Percentiles rank a stretch among this genome's conserved stretches.
These are phyloP conservation scores for Umimayanthus chanpuru DNA, from an alignment of 92 coral and sea anemone species.

Conservation along the genomic window DNA sequence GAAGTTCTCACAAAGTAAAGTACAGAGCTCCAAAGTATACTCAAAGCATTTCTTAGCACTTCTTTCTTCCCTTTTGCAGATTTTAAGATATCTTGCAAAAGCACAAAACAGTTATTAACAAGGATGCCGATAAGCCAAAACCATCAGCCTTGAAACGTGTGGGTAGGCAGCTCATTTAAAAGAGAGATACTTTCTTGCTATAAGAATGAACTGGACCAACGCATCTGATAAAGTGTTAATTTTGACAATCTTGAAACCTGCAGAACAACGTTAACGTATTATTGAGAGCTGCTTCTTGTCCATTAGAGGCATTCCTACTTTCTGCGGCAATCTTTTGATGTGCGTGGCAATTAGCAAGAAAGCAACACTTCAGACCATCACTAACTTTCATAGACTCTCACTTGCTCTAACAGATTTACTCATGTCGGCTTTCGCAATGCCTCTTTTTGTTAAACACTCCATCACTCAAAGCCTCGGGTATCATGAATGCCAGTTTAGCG, in stretches of 20 bases:
- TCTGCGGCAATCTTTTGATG: background rate
- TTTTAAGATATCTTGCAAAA: too few relatives aligned
- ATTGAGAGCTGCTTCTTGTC: background rate
- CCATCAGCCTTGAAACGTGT: too few relatives aligned
- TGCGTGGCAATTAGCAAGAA: background rate
- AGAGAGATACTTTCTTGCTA: too few relatives aligned
- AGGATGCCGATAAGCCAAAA: too few relatives aligned
- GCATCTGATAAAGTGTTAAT: too few relatives aligned
- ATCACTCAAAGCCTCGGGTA: background rate
- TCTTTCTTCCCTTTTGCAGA: too few relatives aligned
- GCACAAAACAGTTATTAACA: too few relatives aligned
- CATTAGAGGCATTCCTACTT: background rate
- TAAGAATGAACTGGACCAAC: too few relatives aligned
- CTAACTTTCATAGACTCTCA: background rate
- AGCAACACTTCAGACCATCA: background rate
- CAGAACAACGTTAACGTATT: background rate
- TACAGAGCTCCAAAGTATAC: too few relatives aligned
- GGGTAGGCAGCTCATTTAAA: too few relatives aligned
- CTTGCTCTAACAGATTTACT: background rate
- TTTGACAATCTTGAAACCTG: background rate
- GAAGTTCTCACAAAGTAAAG: too few relatives aligned
- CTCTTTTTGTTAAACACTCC: background rate
- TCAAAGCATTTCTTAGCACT: too few relatives aligned
- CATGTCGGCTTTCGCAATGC: background rate
- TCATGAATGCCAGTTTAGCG: background rate